Evolutionary conservation across 2,797 vertebrate genomes (phyloP), one percentile per base, ranked within the genome.

Genomic region (Helarctos malayanus): DNA sequence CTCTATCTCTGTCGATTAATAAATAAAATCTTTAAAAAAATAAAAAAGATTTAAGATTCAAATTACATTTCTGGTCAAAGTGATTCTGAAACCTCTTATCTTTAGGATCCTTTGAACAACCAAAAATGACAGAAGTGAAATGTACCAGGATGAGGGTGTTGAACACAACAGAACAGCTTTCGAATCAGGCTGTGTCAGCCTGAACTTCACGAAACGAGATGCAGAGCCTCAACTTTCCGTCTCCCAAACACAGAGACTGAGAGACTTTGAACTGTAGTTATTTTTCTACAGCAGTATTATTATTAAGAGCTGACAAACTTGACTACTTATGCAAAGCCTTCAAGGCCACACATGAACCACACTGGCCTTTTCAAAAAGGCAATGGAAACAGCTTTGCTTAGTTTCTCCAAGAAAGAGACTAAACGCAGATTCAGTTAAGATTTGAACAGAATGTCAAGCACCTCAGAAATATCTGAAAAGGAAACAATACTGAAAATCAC

Each of bases 111-210:
- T 69, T 11, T 90, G 95, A 85, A 76, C 69, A 89, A 65, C 78
- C 52, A 84, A 73, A 82, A 94, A 97, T 98, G 97, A 98, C 61
- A 92, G 88, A 98, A 97, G 95, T 97, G 97, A 97, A 98, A 90
- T 97, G 97, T 93, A 90, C 92, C 41, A 97, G 94, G 12, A 78
- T 47, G 97, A 81, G 13, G 59, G 84, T 32, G 14, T 11, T 92
- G 54, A 35, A 57, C 59, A 79, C 76, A 75, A 73, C 84, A 38
- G n/a, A 78, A 27, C 41, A 82, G 80, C 56, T 87, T 95, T 96
- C 69, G 19, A 54, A 47, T 91, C 25, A 57, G 91, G 32, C 86
- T 14, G 23, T 23, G 52, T 82, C 78, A 75, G 78, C 76, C 5
- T 38, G 8, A 85, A 82, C 71, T 61, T 86, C 79, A 83, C 29